Evolutionary conservation across 2,797 vertebrate genomes (phyloP).

Genomic region (Halcyon chelicuti): DNA sequence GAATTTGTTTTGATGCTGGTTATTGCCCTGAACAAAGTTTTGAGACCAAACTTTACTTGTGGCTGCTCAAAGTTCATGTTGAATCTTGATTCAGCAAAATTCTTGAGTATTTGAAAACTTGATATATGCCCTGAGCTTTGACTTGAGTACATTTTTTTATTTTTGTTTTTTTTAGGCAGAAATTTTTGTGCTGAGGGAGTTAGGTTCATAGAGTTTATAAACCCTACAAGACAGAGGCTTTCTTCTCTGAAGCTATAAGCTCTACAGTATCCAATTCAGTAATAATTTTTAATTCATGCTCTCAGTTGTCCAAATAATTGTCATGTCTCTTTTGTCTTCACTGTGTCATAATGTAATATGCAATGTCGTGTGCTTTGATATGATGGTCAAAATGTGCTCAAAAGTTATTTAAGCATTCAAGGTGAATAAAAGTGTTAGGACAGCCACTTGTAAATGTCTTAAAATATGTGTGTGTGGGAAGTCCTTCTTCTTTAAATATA

Average conservation of each 20-base stretch:
- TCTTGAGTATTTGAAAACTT: not conserved
- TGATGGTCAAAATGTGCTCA: not conserved
- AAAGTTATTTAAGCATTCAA: constrained; percentile 1
- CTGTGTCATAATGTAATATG: not conserved
- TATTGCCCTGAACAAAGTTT: not conserved
- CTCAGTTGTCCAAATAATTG: not conserved
- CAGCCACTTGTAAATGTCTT: not conserved
- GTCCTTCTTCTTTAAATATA: not conserved
- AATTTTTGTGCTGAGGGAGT: not conserved
- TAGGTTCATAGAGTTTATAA: not conserved
- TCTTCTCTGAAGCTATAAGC: not conserved
- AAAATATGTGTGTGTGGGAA: not conserved
- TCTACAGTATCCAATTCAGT: not conserved
- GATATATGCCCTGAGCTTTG: not conserved
- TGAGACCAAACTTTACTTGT: not conserved
- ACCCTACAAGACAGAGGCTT: not conserved
- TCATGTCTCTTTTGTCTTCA: not conserved
- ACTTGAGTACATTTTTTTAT: not conserved
- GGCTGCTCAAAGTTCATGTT: not conserved
- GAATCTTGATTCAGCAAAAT: not conserved
- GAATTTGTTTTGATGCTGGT: not conserved
- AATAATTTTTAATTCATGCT: not conserved
- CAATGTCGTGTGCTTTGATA: not conserved
- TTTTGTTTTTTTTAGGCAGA: not conserved
- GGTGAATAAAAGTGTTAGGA: constrained; percentile 4